Evolutionary conservation across 2,113 vertebrate species (phyloP).

Genomic region (Penelope pileata): DNA sequence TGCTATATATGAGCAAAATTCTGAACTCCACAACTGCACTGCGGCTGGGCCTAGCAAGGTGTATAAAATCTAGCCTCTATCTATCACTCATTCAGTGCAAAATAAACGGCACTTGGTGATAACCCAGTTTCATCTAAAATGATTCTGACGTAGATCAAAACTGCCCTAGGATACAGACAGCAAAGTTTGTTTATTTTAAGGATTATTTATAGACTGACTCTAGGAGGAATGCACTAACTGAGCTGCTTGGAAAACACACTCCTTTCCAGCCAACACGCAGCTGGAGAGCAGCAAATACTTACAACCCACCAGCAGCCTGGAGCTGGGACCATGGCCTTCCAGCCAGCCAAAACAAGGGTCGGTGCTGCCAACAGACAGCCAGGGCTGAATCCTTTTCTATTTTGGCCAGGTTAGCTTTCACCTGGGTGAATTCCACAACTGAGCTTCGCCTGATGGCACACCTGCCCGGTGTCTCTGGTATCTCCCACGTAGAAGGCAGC

Average conservation of each 20-base stretch:
- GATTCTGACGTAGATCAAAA: neutral
- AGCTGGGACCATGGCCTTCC: neutral
- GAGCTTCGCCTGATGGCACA: neutral
- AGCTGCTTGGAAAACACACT: slow-evolving; percentile 44
- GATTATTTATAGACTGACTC: slow-evolving; percentile 60
- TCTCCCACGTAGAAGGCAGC: neutral
- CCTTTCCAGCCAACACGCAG: slow-evolving; percentile 24
- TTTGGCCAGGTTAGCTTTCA: neutral
- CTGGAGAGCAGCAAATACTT: neutral
- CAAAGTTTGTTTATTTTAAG: slow-evolving; percentile 14
- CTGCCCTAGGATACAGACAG: neutral
- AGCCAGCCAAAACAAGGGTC: neutral
- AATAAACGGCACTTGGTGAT: neutral
- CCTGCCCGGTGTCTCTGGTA: neutral
- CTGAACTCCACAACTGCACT: neutral
- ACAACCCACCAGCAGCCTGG: neutral
- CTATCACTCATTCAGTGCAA: neutral
- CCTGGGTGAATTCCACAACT: neutral
- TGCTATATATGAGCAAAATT: neutral
- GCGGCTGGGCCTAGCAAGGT: neutral
- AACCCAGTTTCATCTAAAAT: neutral
- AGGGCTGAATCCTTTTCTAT: neutral
- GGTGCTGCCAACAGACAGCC: neutral
- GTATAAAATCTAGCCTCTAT: neutral
- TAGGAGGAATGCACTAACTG: slow-evolving; percentile 23